Evolutionary conservation across 1,140 invertebrate genomes (phyloP).

Genomic region (Wiebesia pumilae): DNA sequence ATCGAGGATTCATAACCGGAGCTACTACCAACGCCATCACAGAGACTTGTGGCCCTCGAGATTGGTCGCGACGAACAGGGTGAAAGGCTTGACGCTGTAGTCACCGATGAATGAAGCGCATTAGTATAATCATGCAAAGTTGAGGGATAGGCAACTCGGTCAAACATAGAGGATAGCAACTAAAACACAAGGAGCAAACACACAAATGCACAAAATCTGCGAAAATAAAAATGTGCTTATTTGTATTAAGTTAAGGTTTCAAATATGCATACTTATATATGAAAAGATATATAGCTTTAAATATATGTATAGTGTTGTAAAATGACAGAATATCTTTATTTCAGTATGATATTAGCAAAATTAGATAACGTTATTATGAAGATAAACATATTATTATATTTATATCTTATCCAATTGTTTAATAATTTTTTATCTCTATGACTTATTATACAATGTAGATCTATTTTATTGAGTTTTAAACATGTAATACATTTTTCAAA

Average conservation of each 20-base stretch:
- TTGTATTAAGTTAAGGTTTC: background rate
- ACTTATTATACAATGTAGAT: no score
- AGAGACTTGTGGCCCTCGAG: conserved; percentile 73
- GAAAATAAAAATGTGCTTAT: background rate
- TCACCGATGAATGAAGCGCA: conserved; percentile 63
- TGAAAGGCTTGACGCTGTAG: conserved; percentile 52
- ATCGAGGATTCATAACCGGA: conserved; percentile 78
- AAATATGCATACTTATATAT: background rate
- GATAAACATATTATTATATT: no score
- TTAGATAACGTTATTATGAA: no score
- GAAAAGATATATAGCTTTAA: background rate
- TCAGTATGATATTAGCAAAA: background rate
- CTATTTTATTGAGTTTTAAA: no score
- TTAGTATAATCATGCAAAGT: conserved; percentile 68
- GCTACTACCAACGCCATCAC: conserved; percentile 67
- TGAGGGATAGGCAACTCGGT: conserved; percentile 62
- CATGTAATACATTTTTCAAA: no score
- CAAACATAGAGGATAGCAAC: conserved; percentile 72
- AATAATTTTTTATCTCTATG: no score
- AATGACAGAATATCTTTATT: background rate
- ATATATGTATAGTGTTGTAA: background rate
- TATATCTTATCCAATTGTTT: no score
- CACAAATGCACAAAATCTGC: conserved; percentile 21
- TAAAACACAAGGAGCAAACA: conserved; percentile 60
- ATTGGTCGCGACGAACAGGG: conserved; percentile 64